phyloP scores from a whole-genome alignment of 2,888 invertebrate genomes.

The Drosophila mimica region DNA sequence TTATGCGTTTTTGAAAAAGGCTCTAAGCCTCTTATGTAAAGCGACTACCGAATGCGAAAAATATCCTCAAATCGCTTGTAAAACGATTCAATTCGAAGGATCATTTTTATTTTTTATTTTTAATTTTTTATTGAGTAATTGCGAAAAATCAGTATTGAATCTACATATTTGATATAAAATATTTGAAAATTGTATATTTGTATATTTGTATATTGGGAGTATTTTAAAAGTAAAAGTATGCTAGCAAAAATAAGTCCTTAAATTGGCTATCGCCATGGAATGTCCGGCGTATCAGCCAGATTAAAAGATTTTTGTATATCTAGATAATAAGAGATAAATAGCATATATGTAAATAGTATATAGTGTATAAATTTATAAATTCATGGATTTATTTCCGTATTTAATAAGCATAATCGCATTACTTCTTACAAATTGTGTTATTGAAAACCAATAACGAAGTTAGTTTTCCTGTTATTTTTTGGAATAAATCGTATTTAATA shows the following conservation, averaged over 20 bases:
- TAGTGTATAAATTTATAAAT: background rate
- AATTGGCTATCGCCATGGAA: background rate
- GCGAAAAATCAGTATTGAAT: background rate
- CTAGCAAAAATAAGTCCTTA: background rate
- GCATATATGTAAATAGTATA: too few species aligned
- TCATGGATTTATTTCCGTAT: background rate
- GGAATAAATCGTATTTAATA: background rate
- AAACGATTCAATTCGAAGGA: background rate
- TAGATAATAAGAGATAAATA: too few species aligned
- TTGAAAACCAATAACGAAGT: background rate
- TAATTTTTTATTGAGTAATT: background rate
- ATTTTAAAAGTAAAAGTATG: background rate
- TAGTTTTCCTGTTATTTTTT: background rate
- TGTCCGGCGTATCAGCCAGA: background rate
- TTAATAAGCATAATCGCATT: background rate
- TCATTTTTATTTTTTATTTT: too few species aligned
- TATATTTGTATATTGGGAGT: too few species aligned
- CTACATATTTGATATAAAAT: background rate
- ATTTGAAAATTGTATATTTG: background rate
- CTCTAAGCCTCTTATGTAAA: background rate
- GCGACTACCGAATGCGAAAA: background rate
- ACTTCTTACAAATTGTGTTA: background rate
- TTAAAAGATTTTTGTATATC: background rate
- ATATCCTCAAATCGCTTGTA: background rate
- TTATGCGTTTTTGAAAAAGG: background rate